phyloP scores from a whole-genome alignment of 2,113 vertebrate species.

The Campylomormyrus numenius region DNA sequence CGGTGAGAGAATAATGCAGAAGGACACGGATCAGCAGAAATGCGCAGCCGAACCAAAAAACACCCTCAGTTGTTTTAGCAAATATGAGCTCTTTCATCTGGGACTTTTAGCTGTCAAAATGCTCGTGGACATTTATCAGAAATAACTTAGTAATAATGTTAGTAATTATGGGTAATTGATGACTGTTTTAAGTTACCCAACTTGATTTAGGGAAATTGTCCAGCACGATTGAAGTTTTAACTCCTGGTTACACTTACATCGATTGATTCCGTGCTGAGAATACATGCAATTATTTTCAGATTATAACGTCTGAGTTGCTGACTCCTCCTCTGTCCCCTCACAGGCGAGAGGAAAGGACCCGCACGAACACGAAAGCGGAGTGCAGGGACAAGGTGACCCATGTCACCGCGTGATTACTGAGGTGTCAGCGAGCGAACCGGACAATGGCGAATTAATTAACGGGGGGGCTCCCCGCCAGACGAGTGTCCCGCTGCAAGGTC shows the following conservation, averaged over 20 bases:
- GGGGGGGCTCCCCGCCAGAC: conserved; percentile 42
- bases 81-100: neutral
- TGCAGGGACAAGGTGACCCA: neutral
- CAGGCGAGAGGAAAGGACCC: neutral
- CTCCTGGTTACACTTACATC: neutral
- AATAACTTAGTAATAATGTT: neutral
- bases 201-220: neutral
- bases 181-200: neutral
- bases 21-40: neutral
- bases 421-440: conserved; percentile 43
- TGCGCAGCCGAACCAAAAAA: neutral
- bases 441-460: conserved; percentile 62
- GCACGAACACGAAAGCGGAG: neutral
- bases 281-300: neutral
- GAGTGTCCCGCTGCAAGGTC: conserved; percentile 50
- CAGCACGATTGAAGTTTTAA: neutral
- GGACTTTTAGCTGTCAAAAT: neutral
- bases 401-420: conserved; percentile 38
- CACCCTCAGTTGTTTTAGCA: neutral
- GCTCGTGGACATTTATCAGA: neutral
- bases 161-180: neutral
- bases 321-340: neutral
- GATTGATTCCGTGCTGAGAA: neutral
- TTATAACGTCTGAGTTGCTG: neutral
- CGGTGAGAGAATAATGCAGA: neutral